Percentiles rank a stretch among this genome's conserved stretches.
These are phyloP conservation scores for Anolis apletophallus DNA, from an alignment of 2,797 vertebrate genomes.

Conservation along the genomic window DNA sequence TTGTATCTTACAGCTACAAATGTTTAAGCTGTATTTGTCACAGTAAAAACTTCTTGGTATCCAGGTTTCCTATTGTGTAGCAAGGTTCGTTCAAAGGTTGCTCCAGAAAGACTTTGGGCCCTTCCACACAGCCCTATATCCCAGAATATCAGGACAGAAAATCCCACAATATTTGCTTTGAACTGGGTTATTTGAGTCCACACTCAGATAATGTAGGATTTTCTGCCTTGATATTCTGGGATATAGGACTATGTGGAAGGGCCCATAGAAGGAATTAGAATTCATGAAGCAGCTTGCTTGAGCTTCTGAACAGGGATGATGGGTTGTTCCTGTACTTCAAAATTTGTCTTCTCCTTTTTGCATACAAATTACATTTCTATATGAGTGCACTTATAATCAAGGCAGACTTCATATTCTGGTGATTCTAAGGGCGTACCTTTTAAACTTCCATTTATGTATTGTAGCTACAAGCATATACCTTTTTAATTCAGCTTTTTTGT, in stretches of 20 bases:
- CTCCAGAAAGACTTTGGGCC: neutral
- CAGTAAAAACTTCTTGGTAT: neutral
- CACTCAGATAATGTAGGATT: too few species aligned
- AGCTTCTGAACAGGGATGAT: neutral
- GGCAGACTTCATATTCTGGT: neutral
- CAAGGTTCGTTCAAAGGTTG: neutral
- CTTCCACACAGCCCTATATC: too few species aligned
- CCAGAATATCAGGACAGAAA: too few species aligned
- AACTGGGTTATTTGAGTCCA: too few species aligned
- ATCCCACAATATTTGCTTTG: too few species aligned
- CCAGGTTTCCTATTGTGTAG: neutral
- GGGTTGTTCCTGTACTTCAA: neutral
- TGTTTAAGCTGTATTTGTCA: neutral
- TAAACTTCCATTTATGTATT: neutral
- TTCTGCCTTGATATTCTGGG: too few species aligned
- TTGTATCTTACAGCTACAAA: neutral
- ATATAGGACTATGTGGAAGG: too few species aligned
- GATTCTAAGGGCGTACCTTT: neutral
- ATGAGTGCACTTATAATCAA: neutral
- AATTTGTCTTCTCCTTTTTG: neutral
- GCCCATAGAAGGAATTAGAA: neutral
- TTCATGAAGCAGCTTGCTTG: neutral
- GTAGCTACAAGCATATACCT: neutral
- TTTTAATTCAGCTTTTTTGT: neutral
- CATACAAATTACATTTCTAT: conserved; percentile 4